Base-by-base conservation (phyloP, 2,113 vertebrate species). In the Phyllostomus hastatus region DNA sequence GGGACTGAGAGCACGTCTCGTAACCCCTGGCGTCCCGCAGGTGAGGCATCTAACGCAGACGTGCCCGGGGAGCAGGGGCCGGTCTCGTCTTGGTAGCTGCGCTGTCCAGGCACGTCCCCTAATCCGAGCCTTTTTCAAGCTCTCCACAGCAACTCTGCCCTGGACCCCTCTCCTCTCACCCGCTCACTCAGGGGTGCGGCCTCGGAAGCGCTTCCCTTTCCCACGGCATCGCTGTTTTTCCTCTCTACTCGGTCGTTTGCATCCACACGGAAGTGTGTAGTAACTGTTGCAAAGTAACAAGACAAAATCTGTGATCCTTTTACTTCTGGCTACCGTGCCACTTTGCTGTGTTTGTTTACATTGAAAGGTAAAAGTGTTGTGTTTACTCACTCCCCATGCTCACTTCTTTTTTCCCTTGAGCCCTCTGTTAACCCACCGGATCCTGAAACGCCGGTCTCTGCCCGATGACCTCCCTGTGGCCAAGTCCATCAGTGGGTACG, bases 401-500 rank as follows among this genome's bases (percentile, higher is more conserved):
- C 5, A 59, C 15, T 78, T 33, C 11, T 24, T n/a, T 61, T 9
- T 61, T 54, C 22, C 14, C 73, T 43, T 38, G 48, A 81, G 33
- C 3, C 46, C 5, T 8, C 8, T 35, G 7, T 75, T 35, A 88
- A 2, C 1, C 33, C 6, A 66, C 4, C 28, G 78, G 2, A 38
- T 61, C 19, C 15, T 15, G 64, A 52, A 72, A 31, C 33, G 2
- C 22, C 20, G 3, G 5, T 28, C 8, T 78, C 28, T 54, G 17
- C 31, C 14, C 38, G 4, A 1, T 48, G 16, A 2, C 2, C 3
- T 35, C 31, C 5, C 22, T 54, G 0, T 48, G 7, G 2, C 38
- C 14, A 24, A 15, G 4, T 38, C 22, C 12, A 12, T 12, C 7
- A 4, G 26, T 0, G 3, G 10, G 46, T 31, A 41, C 2, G 2